These are phyloP conservation scores for Otolemur crassicaudatus DNA, from an alignment of 2,797 vertebrate species.

Conservation along the genomic window DNA sequence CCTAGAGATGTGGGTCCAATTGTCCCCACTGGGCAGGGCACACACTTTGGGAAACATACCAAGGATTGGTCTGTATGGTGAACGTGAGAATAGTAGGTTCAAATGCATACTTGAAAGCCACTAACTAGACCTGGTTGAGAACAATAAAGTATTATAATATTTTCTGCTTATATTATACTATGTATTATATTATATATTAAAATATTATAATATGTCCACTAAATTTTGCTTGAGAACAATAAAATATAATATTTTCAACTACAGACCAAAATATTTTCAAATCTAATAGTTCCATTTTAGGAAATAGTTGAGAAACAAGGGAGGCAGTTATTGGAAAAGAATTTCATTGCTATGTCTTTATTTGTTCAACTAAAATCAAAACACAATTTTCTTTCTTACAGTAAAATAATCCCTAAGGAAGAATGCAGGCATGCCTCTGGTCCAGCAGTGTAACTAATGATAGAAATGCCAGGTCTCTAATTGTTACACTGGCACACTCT, in stretches of 20 bases:
- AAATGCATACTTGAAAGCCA: neutral
- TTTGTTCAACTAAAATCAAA: neutral
- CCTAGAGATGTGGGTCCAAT: neutral
- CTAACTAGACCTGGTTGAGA: neutral
- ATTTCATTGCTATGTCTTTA: neutral
- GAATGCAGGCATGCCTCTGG: neutral
- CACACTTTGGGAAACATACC: accelerated
- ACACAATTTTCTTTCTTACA: neutral
- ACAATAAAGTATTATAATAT: too few relatives aligned
- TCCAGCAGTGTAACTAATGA: neutral
- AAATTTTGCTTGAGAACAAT: neutral
- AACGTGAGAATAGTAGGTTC: neutral
- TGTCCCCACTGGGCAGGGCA: accelerated
- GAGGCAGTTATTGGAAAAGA: neutral
- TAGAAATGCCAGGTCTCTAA: neutral
- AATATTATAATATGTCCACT: too few relatives aligned
- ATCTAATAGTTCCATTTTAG: neutral
- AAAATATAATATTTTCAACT: neutral
- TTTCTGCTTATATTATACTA: neutral
- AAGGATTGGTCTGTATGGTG: neutral
- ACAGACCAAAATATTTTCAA: neutral
- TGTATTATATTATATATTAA: too few relatives aligned
- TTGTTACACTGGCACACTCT: accelerated
- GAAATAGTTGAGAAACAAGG: neutral
- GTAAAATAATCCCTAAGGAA: neutral